Evolutionary conservation across 2,797 vertebrate genomes (phyloP), one percentile per base, ranked within the genome.

Genomic region (Adelosebastes latens): DNA sequence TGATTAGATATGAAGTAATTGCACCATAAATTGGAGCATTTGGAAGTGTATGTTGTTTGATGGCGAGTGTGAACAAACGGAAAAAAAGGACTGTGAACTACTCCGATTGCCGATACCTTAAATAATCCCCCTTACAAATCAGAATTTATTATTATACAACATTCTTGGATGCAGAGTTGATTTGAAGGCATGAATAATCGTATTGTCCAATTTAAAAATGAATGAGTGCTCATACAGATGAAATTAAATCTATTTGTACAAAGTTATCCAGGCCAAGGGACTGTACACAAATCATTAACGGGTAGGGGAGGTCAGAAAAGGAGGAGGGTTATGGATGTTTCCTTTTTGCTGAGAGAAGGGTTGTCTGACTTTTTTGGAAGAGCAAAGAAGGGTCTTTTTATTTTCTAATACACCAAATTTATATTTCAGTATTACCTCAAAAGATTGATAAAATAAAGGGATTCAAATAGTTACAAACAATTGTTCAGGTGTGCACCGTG

Each of bases 111-210:
- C 69, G 29, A 0, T 39, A 36, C 4, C 49, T 63, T 5, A 14
- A 24, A 39, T 22, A 13, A 70, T 52, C 24, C 24, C 31, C 27
- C 6, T 6, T 75, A 22, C 14, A 5, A 42, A 55, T 34, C 27
- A 25, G 42, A 62, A 63, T 18, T 6, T 13, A 2, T 36, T 66
- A 24, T 81, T 39, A 8, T 8, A 5, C 14, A 60, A 39, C 13
- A 22, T 31, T 79, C 8, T 32, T 71, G 49, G 58, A 61, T 63
- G 78, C 58, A 68, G 66, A 75, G 59, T 59, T 42, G 24, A 62
- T 60, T 58, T 65, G 55, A 81, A 77, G 16, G 52, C 63, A 25
- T 58, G 8, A 32, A 73, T 64, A 46, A 72, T 76, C 4, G 60
- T 6, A 72, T 16, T 60, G 24, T 68, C 12, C 9, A 32, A 9